These are phyloP conservation scores for Atta colombica DNA, from an alignment of 1,140 invertebrate genomes.

Conservation along the genomic window DNA sequence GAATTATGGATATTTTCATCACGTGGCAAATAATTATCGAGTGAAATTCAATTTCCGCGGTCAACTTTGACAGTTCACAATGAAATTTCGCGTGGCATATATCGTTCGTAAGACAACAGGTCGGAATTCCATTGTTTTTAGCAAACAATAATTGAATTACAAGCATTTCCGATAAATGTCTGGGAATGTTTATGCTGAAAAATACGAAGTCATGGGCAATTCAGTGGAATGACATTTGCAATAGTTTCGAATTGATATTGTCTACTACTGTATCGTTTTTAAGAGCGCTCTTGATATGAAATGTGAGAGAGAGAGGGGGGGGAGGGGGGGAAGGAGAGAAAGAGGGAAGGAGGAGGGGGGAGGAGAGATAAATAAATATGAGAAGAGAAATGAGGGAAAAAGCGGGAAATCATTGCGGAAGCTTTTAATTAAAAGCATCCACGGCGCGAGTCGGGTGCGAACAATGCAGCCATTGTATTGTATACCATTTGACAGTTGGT, in stretches of 20 bases:
- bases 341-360: slow-evolving; percentile 49
- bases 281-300: slow-evolving; percentile 49
- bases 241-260: slow-evolving; percentile 33
- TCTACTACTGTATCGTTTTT: slow-evolving; percentile 21
- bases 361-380: slow-evolving; percentile 26
- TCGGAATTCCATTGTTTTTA: slow-evolving; percentile 21
- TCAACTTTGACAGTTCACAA: background rate
- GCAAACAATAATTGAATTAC: slow-evolving; percentile 37
- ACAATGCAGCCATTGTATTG: slow-evolving; percentile 80
- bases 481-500: slow-evolving; percentile 73
- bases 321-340: background rate
- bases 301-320: slow-evolving; percentile 37
- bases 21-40: background rate
- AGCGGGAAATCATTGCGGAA: slow-evolving; percentile 69
- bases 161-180: slow-evolving; percentile 38
- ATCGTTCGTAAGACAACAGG: background rate
- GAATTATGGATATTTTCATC: background rate
- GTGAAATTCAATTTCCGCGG: background rate
- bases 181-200: slow-evolving; percentile 37
- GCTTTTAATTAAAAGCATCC: slow-evolving; percentile 82
- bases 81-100: slow-evolving; percentile 4
- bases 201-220: slow-evolving; percentile 11
- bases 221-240: background rate
- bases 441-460: slow-evolving; percentile 67
- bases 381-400: slow-evolving; percentile 53